phyloP scores from a whole-genome alignment of 2,797 vertebrate genomes.

The Momotus momota region DNA sequence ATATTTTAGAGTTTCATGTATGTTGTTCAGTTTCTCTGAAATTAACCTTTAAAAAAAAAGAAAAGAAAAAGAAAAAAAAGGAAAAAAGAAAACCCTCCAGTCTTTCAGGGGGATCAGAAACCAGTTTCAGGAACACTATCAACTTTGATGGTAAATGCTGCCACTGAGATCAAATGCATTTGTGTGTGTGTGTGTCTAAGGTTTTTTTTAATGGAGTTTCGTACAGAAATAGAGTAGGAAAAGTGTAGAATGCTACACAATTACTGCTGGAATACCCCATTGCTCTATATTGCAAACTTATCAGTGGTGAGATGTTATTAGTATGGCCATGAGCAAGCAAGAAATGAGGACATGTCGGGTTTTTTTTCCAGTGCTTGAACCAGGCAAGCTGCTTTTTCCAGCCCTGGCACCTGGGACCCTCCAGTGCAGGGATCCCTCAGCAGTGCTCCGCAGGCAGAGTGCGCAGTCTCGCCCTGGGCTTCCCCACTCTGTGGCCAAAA shows the following conservation, averaged over 20 bases:
- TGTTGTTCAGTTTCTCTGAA: conserved; percentile 71
- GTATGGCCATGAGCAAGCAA: background rate
- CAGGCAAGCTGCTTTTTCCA: background rate
- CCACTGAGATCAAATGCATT: conserved; percentile 47
- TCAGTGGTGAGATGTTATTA: background rate
- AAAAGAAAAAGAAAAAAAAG: background rate
- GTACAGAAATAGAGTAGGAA: background rate
- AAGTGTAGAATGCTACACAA: background rate
- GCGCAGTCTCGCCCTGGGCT: background rate
- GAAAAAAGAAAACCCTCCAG: conserved; percentile 19
- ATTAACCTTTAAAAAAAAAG: conserved; percentile 7
- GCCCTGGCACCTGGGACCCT: background rate
- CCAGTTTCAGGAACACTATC: conserved; percentile 73
- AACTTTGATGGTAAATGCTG: conserved; percentile 71
- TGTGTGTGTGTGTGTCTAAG: background rate
- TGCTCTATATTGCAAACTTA: background rate
- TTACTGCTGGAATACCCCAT: background rate
- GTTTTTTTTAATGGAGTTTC: background rate
- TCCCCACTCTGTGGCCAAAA: background rate
- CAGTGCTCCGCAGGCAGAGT: background rate
- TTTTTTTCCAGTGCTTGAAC: background rate
- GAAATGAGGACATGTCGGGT: background rate
- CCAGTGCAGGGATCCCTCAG: background rate
- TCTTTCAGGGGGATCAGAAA: conserved; percentile 74
- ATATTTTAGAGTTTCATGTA: conserved; percentile 56